Percentiles rank a stretch among this genome's conserved stretches.
Conservation (phyloP, 2,113 vertebrate genomes). For the Syrmaticus mikado region DNA sequence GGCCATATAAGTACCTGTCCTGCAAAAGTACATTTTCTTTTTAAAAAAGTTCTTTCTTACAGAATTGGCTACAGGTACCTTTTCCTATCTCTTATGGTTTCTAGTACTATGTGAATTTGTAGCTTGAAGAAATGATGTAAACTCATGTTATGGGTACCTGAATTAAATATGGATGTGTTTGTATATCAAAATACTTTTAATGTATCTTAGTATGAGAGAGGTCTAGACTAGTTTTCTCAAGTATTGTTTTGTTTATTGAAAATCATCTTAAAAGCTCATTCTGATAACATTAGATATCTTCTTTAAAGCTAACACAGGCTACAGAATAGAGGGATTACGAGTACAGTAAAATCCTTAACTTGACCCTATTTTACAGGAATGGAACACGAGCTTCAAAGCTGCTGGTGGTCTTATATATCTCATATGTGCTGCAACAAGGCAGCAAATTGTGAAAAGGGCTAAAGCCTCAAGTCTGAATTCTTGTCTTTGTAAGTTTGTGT, state of each 20-base stretch:
- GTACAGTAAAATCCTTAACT: conserved; percentile 48
- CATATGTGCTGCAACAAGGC: conserved; percentile 63
- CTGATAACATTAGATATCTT: conserved; percentile 35
- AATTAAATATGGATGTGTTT: not conserved
- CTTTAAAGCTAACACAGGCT: conserved; percentile 41
- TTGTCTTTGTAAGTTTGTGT: conserved; percentile 66
- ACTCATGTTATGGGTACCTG: not conserved
- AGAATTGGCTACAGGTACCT: not conserved
- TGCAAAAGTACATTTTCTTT: conserved; percentile 3
- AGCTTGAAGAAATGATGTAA: conserved; percentile 4
- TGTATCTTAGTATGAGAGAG: not conserved
- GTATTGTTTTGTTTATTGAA: conserved; percentile 22
- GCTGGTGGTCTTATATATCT: conserved; percentile 71
- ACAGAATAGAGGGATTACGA: not conserved
- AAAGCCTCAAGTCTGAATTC: conserved; percentile 64
- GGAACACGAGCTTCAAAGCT: conserved; percentile 34
- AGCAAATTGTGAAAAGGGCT: conserved; percentile 78
- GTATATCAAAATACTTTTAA: not conserved
- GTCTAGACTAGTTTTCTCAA: conserved; percentile 18
- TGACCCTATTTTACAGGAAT: conserved; percentile 54
- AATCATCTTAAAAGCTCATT: conserved; percentile 38
- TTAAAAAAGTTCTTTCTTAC: not conserved
- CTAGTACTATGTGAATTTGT: not conserved
- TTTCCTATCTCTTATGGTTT: conserved; percentile 6
- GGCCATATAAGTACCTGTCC: not conserved